A percentile compares a stretch with the other conserved stretches of the same genome.
Conservation (phyloP, 2,113 vertebrate genomes). For the Macheiramphus alcinus region DNA sequence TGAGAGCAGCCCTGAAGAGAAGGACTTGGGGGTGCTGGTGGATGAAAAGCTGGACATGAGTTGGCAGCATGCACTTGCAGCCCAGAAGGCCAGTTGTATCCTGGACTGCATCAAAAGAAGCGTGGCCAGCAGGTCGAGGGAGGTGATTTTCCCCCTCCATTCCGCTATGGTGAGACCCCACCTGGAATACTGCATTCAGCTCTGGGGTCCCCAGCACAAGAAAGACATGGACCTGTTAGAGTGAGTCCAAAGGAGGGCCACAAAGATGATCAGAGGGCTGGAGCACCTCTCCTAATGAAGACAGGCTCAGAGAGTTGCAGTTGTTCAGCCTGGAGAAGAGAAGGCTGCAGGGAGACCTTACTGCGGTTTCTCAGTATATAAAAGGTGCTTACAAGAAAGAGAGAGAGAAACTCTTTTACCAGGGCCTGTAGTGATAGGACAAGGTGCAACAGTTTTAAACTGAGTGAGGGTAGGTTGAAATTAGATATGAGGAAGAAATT, state of each 20-base stretch:
- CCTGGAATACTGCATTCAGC: neutral
- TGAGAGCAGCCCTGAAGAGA: neutral
- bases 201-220: neutral
- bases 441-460: neutral
- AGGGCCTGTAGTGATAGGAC: neutral
- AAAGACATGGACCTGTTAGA: neutral
- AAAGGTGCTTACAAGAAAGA: neutral
- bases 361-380: neutral
- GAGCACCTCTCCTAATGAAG: neutral
- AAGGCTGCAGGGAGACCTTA: neutral
- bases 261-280: neutral
- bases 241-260: neutral
- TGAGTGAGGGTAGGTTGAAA: neutral
- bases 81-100: neutral
- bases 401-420: neutral
- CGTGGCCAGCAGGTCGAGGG: rapidly evolving
- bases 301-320: neutral
- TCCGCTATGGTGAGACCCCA: neutral
- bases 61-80: neutral
- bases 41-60: neutral
- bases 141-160: neutral
- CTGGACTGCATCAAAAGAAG: neutral
- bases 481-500: neutral
- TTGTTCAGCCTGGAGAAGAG: neutral
- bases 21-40: neutral